Conservation (phyloP, 1,140 invertebrate genomes). For the Lepidostoma basale region DNA sequence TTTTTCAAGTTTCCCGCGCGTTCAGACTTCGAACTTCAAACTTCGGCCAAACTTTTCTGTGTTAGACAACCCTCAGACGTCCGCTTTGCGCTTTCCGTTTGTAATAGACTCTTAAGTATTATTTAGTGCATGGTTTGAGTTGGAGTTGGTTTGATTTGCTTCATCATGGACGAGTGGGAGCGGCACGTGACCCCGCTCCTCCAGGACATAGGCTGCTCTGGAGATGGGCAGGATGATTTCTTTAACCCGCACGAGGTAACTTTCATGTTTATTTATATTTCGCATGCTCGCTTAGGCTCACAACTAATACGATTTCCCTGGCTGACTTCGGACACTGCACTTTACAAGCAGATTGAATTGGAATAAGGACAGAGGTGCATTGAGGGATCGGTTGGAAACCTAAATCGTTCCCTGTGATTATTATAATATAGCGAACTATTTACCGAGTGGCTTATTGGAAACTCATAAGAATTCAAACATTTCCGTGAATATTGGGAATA, state of each 20-base stretch:
- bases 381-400: too few relatives aligned
- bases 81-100: not conserved
- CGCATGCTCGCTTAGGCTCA: too few relatives aligned
- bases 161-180: conserved; percentile 61
- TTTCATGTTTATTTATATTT: conserved; percentile 41
- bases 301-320: too few relatives aligned
- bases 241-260: conserved; percentile 62
- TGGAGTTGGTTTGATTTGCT: not conserved
- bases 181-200: conserved; percentile 60
- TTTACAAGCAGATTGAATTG: too few relatives aligned
- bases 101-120: not conserved
- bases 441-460: too few relatives aligned
- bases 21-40: conserved; percentile 38
- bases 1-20: conserved; percentile 30
- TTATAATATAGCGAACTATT: too few relatives aligned
- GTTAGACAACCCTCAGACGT: too few relatives aligned
- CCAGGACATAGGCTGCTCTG: conserved; percentile 60
- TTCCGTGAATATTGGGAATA: too few relatives aligned
- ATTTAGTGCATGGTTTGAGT: conserved; percentile 9
- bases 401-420: too few relatives aligned
- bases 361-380: too few relatives aligned
- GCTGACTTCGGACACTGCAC: too few relatives aligned
- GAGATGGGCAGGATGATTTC: conserved; percentile 60
- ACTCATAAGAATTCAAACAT: too few relatives aligned
- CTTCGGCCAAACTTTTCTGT: conserved; percentile 45